Base-by-base conservation (phyloP, 2,888 invertebrate species). In the Acleris laterana region DNA sequence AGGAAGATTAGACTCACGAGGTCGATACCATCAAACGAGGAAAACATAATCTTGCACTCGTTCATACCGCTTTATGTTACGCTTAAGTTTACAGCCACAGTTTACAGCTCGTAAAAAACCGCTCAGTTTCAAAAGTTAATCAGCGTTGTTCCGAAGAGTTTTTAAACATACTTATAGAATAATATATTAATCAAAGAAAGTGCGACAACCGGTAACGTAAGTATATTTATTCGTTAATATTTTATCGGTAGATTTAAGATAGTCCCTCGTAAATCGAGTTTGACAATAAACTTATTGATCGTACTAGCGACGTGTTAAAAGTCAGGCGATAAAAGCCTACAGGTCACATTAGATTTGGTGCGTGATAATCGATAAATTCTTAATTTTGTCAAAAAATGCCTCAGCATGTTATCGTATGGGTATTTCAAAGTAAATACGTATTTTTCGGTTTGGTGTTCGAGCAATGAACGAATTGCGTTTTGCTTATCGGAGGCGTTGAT, bases 231-330 rank as follows among this genome's bases (percentile, higher is more conserved):
- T 38, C 13, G 42, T 55, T 9, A 63, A 53, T 64, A 53, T 59
- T 59, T 53, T 49, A 48, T 53, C 19, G 2, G n/a, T 62, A 62
- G 62, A 64, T 64, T 19, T 38, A 25, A 55, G 53, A 64, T 64
- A 64, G 42, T 49, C 17, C 48, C 20, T 56, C 50, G 61, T 61
- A 46, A 61, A 61, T 56, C 50, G 32, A 46, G 50, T 49, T 42
- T 44, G 46, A 48, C 32, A 56, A 32, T 46, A 56, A 32, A 65
- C 61, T 65, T 60, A 65, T 61, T 61, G 61, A 65, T 65, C 42
- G 60, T 50, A 42, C 51, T 50, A 16, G 17, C 22, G 32, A 32
- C 32, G 56, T 51, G 32, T 56, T 61, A 38, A 61, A 56, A 51
- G 61, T 46, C 60, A 65, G 61, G 65, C 60, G 55, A 65, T 55